Percentiles rank a stretch among this genome's conserved stretches.
phyloP scores from a whole-genome alignment of 2,888 invertebrate species.

The Caenorhabditis afra region DNA sequence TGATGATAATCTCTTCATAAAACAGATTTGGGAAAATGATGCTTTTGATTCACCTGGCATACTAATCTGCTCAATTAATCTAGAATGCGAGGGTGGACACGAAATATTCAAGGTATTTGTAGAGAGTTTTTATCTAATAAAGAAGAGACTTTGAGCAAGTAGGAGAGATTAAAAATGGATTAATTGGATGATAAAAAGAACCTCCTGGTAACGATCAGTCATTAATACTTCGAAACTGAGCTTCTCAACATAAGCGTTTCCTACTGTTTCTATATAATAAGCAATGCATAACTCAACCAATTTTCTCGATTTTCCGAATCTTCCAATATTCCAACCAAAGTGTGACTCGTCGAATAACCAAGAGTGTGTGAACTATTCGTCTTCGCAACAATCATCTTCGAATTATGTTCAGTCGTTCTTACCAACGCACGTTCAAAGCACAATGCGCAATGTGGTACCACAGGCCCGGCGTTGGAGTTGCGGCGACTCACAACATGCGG shows the following conservation, averaged over 20 bases:
- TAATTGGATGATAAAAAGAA: slow-evolving; percentile 49
- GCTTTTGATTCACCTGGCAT: too few relatives aligned
- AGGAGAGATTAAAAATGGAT: slow-evolving; percentile 45
- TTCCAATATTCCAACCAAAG: neutral
- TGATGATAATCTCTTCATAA: too few relatives aligned
- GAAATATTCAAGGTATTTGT: slow-evolving; percentile 34
- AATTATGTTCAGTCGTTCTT: too few relatives aligned
- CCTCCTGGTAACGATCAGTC: slow-evolving; percentile 16
- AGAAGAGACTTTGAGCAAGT: slow-evolving; percentile 16
- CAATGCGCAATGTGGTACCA: slow-evolving; percentile 34
- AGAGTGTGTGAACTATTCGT: too few relatives aligned
- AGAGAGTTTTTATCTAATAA: slow-evolving; percentile 33
- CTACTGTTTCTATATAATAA: too few relatives aligned
- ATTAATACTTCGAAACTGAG: too few relatives aligned
- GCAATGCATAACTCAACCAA: slow-evolving; percentile 5
- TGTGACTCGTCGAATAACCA: too few relatives aligned
- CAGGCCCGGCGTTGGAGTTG: slow-evolving; percentile 46
- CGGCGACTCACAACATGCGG: slow-evolving; percentile 39
- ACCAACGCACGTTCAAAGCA: neutral
- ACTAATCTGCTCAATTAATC: slow-evolving; percentile 52
- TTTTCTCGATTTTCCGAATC: slow-evolving; percentile 9
- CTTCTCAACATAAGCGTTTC: too few relatives aligned
- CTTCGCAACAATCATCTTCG: too few relatives aligned
- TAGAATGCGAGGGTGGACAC: slow-evolving; percentile 42
- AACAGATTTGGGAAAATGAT: too few relatives aligned